Evolutionary conservation across 2,797 vertebrate genomes (phyloP), one percentile per base, ranked within the genome.

Genomic region (Erpetoichthys calabaricus): DNA sequence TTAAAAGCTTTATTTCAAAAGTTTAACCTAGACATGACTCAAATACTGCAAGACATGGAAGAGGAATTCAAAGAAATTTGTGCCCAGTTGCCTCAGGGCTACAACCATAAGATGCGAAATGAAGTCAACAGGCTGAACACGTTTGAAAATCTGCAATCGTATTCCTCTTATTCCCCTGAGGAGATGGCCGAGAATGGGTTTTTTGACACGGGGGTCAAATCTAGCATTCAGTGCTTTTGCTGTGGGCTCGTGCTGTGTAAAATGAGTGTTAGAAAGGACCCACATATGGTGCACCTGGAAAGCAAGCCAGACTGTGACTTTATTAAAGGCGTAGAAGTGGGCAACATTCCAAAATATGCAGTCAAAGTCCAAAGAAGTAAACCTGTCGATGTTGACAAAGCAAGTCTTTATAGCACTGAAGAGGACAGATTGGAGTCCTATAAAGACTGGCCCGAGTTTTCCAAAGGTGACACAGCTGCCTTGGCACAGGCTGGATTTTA

Each of bases 51-150:
- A 55, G 5, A 62, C 3, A 4, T 10, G 1, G 63, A 71, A 10
- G 44, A 57, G 10, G 45, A 64, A 6, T 6, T 64, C 2, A 57
- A 53, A 4, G 7, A 59, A 45, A 54, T 58, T 5, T 8, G 46
- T 1, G 51, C 49, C 1, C 59, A 65, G 47, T 50, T 67, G 53
- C 53, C 45, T 56, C 63, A 53, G 6, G 59, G 59, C 9, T 75
- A 70, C 51, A 69, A 69, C 25, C 6, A 58, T 7, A 4, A 51
- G 7, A 73, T 74, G 70, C 64, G 67, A 54, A 72, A 58, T 3
- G 70, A 78, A 46, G 55, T 45, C 9, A 61, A 49, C 9, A 53
- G 71, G 7, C 46, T 75, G 3, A 65, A 68, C 59, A 68, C 65
- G 1, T 75, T 75, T 42, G 45, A 58, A 9, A 46, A 49, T 6